Evolutionary conservation across 37 sponge, comb jelly and placozoan genomes (phyloP), one percentile per base, ranked within the genome.

Genomic region (Crambe crambe): DNA sequence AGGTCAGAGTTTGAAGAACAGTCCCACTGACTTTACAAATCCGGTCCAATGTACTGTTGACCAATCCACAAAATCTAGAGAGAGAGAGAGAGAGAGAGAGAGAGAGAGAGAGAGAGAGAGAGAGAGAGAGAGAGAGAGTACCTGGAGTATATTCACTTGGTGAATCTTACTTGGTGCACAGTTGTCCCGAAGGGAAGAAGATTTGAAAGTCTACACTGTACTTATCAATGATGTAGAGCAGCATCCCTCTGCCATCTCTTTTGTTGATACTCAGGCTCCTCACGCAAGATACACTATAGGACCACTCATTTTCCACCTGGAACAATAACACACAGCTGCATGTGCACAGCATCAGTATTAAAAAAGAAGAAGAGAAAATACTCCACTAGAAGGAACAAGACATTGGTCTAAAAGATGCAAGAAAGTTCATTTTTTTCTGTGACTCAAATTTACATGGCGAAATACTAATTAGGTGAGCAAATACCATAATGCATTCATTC

Each of bases 141-240:
- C n/a, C n/a, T n/a, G n/a, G n/a, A n/a, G n/a, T n/a, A n/a, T n/a
- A n/a, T n/a, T n/a, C n/a, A n/a, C n/a, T n/a, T n/a, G n/a, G n/a
- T n/a, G n/a, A n/a, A n/a, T n/a, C n/a, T 59, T 54, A 93, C 94
- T 73, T 81, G 32, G 72, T 39, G 65, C 91, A 79, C 5, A 77
- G 84, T 25, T 31, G 37, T 25, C 58, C 60, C 5, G 92, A 90
- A 17, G 95, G 78, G 77, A 94, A 94, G 79, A 68, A 94, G 57
- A 94, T 25, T 12, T 94, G 92, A 60, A 94, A 94, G 58, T 94
- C 95, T 23, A 83, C 78, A 27, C 87, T 65, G 64, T 77, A 85
- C 44, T 87, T 56, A 31, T 68, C 43, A 27, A 94, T 35, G 18
- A 80, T 75, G 30, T 74, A 89, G 58, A 93, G 80, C 20, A 93